Conservation (phyloP, 2,797 vertebrate species). For the Apogon hyalosoma region DNA sequence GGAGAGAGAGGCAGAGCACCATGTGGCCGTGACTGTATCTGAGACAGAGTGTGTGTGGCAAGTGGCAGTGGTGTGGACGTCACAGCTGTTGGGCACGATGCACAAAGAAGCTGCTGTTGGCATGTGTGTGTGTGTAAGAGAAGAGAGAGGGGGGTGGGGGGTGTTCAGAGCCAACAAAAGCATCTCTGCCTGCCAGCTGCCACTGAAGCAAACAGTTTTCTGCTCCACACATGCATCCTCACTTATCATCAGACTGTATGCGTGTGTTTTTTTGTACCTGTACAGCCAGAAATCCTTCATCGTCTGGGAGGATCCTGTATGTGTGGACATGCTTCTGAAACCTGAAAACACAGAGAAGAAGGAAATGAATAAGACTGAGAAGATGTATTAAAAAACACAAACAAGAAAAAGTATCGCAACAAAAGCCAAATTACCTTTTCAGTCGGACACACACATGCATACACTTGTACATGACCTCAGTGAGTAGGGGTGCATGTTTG, state of each 20-base stretch:
- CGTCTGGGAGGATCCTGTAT: conserved; percentile 95
- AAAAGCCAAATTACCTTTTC: background rate
- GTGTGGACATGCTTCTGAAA: conserved; percentile 98
- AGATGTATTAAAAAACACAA: background rate
- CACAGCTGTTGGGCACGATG: conserved; percentile 76
- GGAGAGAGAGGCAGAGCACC: conserved; percentile 5
- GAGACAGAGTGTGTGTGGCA: conserved; percentile 15
- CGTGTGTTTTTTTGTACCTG: conserved; percentile 84
- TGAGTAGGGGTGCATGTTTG: background rate
- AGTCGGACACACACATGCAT: conserved; percentile 1
- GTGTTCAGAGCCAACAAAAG: conserved; percentile 69
- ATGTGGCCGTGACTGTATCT: conserved; percentile 27
- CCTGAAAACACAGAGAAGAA: conserved; percentile 73
- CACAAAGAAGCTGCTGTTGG: conserved; percentile 78
- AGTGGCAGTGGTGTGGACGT: conserved; percentile 43
- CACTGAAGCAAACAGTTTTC: conserved; percentile 62
- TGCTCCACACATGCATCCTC: conserved; percentile 44
- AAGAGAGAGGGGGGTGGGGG: background rate
- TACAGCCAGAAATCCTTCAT: conserved; percentile 94
- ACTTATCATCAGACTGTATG: conserved; percentile 31
- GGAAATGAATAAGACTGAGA: background rate
- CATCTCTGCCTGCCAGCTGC: conserved; percentile 77
- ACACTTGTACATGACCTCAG: conserved; percentile 38
- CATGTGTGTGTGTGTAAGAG: conserved; percentile 22
- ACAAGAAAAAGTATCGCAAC: background rate